Evolutionary conservation across 2,888 invertebrate genomes (phyloP), one percentile per base, ranked within the genome.

Genomic region (Clistopyga incitator): DNA sequence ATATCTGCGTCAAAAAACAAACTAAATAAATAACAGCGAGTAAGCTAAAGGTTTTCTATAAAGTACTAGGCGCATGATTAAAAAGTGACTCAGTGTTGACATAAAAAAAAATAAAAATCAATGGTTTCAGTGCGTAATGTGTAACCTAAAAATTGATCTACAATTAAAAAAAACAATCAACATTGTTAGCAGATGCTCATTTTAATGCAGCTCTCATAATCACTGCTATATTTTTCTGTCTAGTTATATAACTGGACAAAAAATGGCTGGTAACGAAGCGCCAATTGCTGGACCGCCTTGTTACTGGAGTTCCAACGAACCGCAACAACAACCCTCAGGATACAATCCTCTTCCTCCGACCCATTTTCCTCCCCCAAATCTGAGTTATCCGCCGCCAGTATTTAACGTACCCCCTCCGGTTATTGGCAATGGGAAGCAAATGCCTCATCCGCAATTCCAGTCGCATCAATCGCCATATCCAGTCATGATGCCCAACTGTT

Each of bases 331-430:
- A 67, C 86, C 87, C 71, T 47, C 86, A 52, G 88, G 85, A 18
- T 91, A 88, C 64, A 91, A 89, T 81, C 25, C 87, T 0, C 78
- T 88, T 20, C 88, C 88, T 13, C 87, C 88, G 0, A 86, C 88
- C 77, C 90, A 87, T 78, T 90, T 90, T 87, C 90, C 91, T 29
- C 91, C 91, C 15, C 88, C 90, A 0, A 84, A 88, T 85, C 85
- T 89, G 29, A 86, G 56, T 67, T 86, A 83, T 68, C 86, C 90
- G 6, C 87, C 90, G 6, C 88, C 89, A 0, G 52, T 80, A 8
- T 88, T 86, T 45, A 88, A 79, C 65, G 84, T 85, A 52, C 89
- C 85, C 8, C 88, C 87, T 20, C 87, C 89, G 0, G 47, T 77
- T 20, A 20, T 87, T 50, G 25, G 81, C 13, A 84, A 88, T 8